A percentile compares a stretch with the other conserved stretches of the same genome.
phyloP scores from a whole-genome alignment of 2,113 vertebrate species.

The Nanorana parkeri region DNA sequence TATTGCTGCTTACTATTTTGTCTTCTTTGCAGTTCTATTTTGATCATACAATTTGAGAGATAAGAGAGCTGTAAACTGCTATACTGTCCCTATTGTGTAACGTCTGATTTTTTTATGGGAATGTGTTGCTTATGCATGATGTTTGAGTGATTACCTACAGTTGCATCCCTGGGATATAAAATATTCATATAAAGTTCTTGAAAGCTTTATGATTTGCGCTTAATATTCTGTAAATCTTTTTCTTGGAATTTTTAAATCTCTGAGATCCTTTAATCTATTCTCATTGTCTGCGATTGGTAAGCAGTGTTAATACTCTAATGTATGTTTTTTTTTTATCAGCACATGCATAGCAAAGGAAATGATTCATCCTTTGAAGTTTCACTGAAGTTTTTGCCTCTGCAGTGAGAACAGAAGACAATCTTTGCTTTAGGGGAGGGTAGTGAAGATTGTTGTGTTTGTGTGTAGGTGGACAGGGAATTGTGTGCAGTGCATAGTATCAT shows the following conservation, averaged over 20 bases:
- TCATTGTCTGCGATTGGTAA: neutral
- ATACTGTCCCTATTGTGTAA: no score
- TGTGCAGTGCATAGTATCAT: constrained; percentile 29
- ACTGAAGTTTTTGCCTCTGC: neutral
- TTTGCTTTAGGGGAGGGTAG: constrained; percentile 45
- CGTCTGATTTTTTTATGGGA: no score
- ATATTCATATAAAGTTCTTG: neutral
- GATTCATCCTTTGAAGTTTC: constrained; percentile 36
- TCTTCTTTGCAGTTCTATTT: no score
- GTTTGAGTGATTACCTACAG: no score
- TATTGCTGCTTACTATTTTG: no score
- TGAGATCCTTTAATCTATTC: neutral
- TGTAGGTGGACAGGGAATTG: constrained; percentile 31
- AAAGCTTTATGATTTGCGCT: neutral
- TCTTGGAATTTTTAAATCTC: no score
- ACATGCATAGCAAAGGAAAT: constrained; percentile 26
- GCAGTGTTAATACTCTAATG: neutral
- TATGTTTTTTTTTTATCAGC: neutral
- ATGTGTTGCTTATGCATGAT: no score
- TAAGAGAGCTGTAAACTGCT: no score
- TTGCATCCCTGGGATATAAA: no score
- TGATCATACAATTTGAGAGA: no score
- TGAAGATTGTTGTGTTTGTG: constrained; percentile 35
- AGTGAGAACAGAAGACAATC: constrained; percentile 23
- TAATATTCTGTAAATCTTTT: neutral